These are phyloP conservation scores for Emberiza fucata DNA, from an alignment of 2,113 vertebrate genomes.

Conservation along the genomic window DNA sequence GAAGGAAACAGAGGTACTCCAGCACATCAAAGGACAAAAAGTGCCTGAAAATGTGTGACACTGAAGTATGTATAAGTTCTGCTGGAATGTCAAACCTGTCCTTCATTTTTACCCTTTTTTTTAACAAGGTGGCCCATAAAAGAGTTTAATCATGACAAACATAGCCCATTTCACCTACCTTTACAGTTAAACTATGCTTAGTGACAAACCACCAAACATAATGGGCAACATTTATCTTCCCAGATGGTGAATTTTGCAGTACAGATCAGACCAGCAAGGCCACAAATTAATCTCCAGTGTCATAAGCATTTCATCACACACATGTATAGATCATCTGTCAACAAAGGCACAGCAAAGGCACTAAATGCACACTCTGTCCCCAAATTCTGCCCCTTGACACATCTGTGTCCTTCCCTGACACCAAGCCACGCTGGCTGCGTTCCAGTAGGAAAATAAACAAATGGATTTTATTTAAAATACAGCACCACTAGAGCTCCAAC, in stretches of 20 bases:
- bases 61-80: not conserved
- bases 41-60: not conserved
- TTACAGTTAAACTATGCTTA: not conserved
- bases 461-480: not conserved
- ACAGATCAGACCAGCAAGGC: not conserved
- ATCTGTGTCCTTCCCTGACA: not conserved
- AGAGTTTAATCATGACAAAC: not conserved
- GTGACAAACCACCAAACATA: not conserved
- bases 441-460: not conserved
- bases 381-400: not conserved
- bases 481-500: not conserved
- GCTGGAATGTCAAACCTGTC: not conserved
- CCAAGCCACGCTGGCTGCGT: not conserved
- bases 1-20: not conserved
- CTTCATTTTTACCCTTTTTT: not conserved
- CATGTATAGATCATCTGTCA: not conserved
- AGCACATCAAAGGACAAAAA: not conserved
- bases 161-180: not conserved
- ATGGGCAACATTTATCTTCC: not conserved
- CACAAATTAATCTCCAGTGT: conserved; percentile 21
- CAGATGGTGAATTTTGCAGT: conserved; percentile 1
- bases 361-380: not conserved
- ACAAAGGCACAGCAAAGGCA: not conserved
- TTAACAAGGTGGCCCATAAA: not conserved
- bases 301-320: not conserved